Base-by-base conservation (phyloP, 2,113 vertebrate genomes). In the Actenoides hombroni region DNA sequence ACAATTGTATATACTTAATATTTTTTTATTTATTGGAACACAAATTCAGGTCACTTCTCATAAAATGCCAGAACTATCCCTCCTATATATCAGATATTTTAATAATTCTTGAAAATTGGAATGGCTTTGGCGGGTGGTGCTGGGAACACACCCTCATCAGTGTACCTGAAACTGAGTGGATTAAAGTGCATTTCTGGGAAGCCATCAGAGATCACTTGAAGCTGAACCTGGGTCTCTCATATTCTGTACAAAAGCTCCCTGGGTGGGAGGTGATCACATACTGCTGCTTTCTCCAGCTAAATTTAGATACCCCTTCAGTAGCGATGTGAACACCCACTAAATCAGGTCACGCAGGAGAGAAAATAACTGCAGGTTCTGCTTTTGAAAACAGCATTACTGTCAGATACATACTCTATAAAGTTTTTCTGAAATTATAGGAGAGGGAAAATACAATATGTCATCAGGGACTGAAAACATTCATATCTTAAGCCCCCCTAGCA, bases 81-180 rank as follows among this genome's bases (percentile, higher is more conserved):
- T 88, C 33, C 56, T 42, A 1, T 21, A 10, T 23, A 46, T 33
- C 33, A 65, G 19, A 31, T 24, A 29, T 13, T 40, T 20, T 53
- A 83, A 44, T 17, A 75, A 60, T 7, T 25, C 31, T 42, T 70
- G 26, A 39, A 10, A 78, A 37, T 2, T 33, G 7, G 16, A 19
- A 29, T 5, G 26, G 12, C 16, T 74, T 3, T 0, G 0, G 17
- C 0, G 0, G 8, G 18, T 33, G 25, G 12, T 46, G 29, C 13
- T 46, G 61, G 49, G 51, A 60, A 17, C 18, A 56, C 2, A 0
- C 2, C 33, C 35, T 64, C 39, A 10, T 10, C 35, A 33, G 16
- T 9, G 31, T n/a, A 70, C 31, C 29, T 42, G 42, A 39, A 17
- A 35, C 18, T 2, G 2, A 2, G 2, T 10, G 15, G 15, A 24